phyloP scores from a whole-genome alignment of 2,888 invertebrate species.

The Nudaria mundana region DNA sequence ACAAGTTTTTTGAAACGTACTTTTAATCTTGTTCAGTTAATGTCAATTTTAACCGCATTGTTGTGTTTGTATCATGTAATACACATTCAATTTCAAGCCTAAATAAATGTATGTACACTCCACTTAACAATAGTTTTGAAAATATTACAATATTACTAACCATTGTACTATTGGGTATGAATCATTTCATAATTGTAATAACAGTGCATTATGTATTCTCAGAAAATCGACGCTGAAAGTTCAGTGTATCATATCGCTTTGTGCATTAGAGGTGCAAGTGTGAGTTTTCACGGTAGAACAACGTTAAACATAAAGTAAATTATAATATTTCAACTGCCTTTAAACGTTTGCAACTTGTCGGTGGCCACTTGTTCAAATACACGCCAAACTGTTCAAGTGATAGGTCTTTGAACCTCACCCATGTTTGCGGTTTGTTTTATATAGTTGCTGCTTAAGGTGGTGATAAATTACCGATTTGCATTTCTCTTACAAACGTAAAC shows the following conservation, averaged over 20 bases:
- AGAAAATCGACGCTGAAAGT: neutral
- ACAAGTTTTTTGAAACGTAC: too few species aligned
- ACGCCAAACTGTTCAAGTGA: constrained; percentile 64
- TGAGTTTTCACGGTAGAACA: constrained; percentile 9
- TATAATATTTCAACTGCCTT: constrained; percentile 37
- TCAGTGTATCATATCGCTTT: neutral
- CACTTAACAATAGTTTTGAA: too few species aligned
- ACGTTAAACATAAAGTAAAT: constrained; percentile 15
- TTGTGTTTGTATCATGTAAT: too few species aligned
- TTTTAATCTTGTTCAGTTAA: too few species aligned
- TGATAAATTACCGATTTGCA: constrained; percentile 78
- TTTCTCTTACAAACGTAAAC: constrained; percentile 67
- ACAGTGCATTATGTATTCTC: neutral
- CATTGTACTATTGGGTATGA: too few species aligned
- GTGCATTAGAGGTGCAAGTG: constrained; percentile 3
- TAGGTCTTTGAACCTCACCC: constrained; percentile 74
- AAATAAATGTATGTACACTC: too few species aligned
- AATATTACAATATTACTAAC: neutral
- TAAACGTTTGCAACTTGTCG: constrained; percentile 54
- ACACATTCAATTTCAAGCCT: neutral
- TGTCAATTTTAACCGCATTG: too few species aligned
- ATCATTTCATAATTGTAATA: neutral
- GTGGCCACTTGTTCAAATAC: constrained; percentile 71
- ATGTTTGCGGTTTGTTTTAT: constrained; percentile 75
- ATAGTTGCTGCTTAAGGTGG: constrained; percentile 72